phyloP scores from a whole-genome alignment of 2,113 vertebrate species.

The Solea solea region DNA sequence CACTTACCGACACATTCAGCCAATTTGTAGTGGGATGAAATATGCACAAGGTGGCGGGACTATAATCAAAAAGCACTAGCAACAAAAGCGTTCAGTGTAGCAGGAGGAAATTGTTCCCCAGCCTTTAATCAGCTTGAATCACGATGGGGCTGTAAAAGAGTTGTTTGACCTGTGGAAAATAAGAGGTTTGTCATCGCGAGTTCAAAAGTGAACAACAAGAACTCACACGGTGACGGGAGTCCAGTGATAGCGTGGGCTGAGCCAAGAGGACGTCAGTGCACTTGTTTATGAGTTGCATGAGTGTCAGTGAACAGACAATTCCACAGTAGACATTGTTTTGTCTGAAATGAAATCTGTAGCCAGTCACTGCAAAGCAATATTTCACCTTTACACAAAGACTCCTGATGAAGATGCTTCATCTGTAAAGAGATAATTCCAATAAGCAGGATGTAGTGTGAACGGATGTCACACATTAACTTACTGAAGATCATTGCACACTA shows the following conservation, averaged over 20 bases:
- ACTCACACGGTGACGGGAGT: not conserved
- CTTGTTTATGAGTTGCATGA: no score
- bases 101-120: slow-evolving; percentile 7
- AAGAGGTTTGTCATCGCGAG: not conserved
- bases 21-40: slow-evolving; percentile 53
- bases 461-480: no score
- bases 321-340: no score
- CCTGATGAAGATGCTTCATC: no score
- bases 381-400: no score
- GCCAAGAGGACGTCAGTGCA: not conserved
- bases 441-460: no score
- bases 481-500: no score
- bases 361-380: no score
- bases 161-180: no score
- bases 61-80: slow-evolving; percentile 29
- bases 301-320: no score
- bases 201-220: not conserved
- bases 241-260: not conserved
- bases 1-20: slow-evolving; percentile 64
- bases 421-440: no score
- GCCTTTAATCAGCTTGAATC: slow-evolving; percentile 17
- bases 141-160: not conserved
- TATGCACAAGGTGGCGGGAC: slow-evolving; percentile 31
- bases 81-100: slow-evolving; percentile 9
- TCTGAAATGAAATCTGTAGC: no score